Evolutionary conservation across 2,797 vertebrate species (phyloP).

Genomic region (Tadarida brasiliensis): DNA sequence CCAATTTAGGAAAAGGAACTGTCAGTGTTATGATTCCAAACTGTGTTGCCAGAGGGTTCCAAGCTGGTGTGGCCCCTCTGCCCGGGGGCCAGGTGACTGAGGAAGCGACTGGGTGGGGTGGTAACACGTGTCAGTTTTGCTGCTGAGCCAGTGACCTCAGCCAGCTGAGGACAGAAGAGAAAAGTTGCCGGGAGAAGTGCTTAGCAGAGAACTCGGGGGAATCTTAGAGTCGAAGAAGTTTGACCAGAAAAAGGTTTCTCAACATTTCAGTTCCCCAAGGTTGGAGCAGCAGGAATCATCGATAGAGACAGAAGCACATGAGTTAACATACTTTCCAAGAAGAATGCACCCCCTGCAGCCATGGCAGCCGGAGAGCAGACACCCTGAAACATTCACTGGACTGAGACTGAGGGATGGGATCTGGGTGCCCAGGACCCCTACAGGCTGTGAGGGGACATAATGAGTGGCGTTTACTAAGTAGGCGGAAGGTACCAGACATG

Average conservation of each 20-base stretch:
- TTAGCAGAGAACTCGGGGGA: slow-evolving; percentile 65
- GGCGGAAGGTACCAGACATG: not conserved
- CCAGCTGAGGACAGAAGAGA: slow-evolving; percentile 71
- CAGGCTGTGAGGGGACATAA: not conserved
- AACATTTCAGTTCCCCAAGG: slow-evolving; percentile 43
- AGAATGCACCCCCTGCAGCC: not conserved
- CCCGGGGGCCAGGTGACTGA: not conserved
- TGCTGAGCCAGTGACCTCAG: slow-evolving; percentile 63
- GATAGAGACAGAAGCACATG: slow-evolving; percentile 61
- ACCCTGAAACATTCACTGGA: not conserved
- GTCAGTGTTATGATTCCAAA: not conserved
- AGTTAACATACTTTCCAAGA: slow-evolving; percentile 73
- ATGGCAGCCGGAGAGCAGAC: not conserved
- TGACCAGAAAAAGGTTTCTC: slow-evolving; percentile 22
- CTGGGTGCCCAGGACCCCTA: not conserved
- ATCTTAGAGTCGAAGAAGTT: slow-evolving; percentile 28
- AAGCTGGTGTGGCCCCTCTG: not conserved
- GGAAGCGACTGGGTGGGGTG: not conserved
- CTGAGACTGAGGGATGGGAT: not conserved
- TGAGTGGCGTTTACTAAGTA: not conserved
- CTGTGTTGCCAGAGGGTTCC: not conserved
- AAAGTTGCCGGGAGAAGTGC: slow-evolving; percentile 7
- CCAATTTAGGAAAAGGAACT: not conserved
- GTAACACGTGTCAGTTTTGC: slow-evolving; percentile 65
- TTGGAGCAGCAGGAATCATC: slow-evolving; percentile 77